Base-by-base conservation (phyloP, 2,797 vertebrate genomes). In the Onychomys arenicola region DNA sequence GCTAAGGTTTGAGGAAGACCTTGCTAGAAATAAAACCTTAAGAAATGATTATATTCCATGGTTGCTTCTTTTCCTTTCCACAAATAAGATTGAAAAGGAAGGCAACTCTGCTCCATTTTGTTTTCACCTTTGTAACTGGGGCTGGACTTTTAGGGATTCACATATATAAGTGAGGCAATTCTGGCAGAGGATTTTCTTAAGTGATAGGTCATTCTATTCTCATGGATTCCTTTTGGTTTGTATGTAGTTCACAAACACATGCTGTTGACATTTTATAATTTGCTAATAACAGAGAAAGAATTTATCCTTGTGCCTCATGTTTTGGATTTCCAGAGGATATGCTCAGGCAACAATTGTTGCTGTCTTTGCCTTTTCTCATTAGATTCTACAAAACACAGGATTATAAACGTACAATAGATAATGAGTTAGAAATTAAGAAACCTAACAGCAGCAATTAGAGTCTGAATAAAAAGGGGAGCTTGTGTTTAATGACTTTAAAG, bases 361-460 rank as follows among this genome's bases (percentile, higher is more conserved):
- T 87, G 23, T 65, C 40, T 27, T 77, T 37, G 84, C 23, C 49
- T n/a, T 13, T 94, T 88, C 32, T 96, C 63, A 80, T 90, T 19
- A 67, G 40, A 83, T 81, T 90, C 43, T 59, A 73, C 40, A 63
- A 93, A 96, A 40, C 34, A 92, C 6, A 84, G 37, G 25, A 85
- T 8, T 17, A 88, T 86, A 78, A 61, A 52, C 43, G 76, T 69
- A 92, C 6, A 84, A 91, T 19, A 95, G 46, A 97, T 94, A 92
- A 95, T 93, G 93, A 96, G 13, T 89, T 96, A 29, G 67, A 96
- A 97, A 97, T 80, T 80, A 90, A 88, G 57, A 93, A 96, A 90
- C 8, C 57, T 80, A 94, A 84, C 55, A 71, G 95, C 34, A 89
- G 81, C 90, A 94, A 91, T 90, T 75, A 89, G 85, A 37, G 34